Conservation (phyloP, 2,888 invertebrate species). For the Cacoxenus indagator region DNA sequence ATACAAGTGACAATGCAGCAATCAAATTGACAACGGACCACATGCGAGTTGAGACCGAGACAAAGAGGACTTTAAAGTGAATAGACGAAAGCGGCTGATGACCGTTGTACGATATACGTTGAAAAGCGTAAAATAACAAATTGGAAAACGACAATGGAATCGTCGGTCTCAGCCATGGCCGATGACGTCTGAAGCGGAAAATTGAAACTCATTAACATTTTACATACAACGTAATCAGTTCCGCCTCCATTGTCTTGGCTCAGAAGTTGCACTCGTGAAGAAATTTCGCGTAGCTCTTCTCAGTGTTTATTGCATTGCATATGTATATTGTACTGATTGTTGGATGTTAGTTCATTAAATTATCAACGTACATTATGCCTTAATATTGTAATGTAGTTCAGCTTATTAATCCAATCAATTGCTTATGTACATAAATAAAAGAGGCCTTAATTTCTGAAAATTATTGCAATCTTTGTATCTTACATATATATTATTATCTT, state of each 20-base stretch:
- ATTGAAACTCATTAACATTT: conserved; percentile 33
- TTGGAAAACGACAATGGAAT: conserved; percentile 35
- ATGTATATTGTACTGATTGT: background rate
- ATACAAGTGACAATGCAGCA: conserved; percentile 31
- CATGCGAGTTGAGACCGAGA: conserved; percentile 28
- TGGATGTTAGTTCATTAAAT: too few relatives aligned
- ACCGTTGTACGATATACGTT: conserved; percentile 32
- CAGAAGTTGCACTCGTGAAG: background rate
- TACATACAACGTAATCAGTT: conserved; percentile 20
- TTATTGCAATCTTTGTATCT: too few relatives aligned
- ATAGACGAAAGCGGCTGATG: conserved; percentile 42
- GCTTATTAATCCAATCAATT: too few relatives aligned
- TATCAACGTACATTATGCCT: too few relatives aligned
- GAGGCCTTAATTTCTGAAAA: too few relatives aligned
- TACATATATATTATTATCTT: too few relatives aligned
- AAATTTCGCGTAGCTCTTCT: background rate
- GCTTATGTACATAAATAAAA: too few relatives aligned
- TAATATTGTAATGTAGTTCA: too few relatives aligned
- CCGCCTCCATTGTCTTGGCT: background rate
- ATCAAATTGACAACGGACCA: conserved; percentile 40
- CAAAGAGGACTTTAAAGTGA: conserved; percentile 25
- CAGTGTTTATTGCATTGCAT: background rate
- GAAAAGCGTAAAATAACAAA: conserved; percentile 57
- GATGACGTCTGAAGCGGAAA: background rate
- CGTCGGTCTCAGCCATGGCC: background rate